Percentiles rank a stretch among this genome's conserved stretches.
Evolutionary conservation across 1,140 invertebrate species (phyloP).

Genomic region (Polypedilum vanderplanki): DNA sequence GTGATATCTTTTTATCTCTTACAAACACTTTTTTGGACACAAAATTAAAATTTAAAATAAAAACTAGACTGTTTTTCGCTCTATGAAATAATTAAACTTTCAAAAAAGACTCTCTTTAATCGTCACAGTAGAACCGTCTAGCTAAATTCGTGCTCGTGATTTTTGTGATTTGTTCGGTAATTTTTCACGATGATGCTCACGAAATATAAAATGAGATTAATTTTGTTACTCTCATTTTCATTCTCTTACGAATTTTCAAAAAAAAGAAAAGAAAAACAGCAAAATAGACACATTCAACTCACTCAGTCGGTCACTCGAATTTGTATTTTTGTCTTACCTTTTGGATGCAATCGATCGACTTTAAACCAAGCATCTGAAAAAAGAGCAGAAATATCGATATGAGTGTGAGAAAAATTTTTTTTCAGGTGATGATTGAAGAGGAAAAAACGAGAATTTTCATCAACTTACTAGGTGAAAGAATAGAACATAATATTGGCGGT

Average conservation of each 20-base stretch:
- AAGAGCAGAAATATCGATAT: constrained; percentile 35
- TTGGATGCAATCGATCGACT: constrained; percentile 76
- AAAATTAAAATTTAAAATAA: not conserved
- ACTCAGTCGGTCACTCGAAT: not conserved
- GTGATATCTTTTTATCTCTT: not conserved
- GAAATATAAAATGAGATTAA: constrained; percentile 24
- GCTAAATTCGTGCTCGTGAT: too few species aligned
- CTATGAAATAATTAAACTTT: not conserved
- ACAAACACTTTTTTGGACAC: not conserved
- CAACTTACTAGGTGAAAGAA: constrained; percentile 44
- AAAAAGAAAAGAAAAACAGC: constrained; percentile 7
- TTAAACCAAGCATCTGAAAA: constrained; percentile 88
- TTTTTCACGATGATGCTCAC: not conserved
- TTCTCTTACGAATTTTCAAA: not conserved
- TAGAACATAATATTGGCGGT: constrained; percentile 41
- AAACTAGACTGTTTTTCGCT: not conserved
- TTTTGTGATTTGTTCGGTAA: constrained; percentile 1
- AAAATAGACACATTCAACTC: constrained; percentile 31
- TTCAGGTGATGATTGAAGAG: not conserved
- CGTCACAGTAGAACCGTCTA: too few species aligned
- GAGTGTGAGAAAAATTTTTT: constrained; percentile 25
- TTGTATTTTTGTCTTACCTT: constrained; percentile 58
- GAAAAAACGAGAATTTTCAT: not conserved
- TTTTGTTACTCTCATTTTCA: not conserved
- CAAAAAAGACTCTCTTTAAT: not conserved